Percentiles rank a stretch among this genome's conserved stretches.
phyloP scores from a whole-genome alignment of 2,797 vertebrate genomes.

The Crax fasciolata region DNA sequence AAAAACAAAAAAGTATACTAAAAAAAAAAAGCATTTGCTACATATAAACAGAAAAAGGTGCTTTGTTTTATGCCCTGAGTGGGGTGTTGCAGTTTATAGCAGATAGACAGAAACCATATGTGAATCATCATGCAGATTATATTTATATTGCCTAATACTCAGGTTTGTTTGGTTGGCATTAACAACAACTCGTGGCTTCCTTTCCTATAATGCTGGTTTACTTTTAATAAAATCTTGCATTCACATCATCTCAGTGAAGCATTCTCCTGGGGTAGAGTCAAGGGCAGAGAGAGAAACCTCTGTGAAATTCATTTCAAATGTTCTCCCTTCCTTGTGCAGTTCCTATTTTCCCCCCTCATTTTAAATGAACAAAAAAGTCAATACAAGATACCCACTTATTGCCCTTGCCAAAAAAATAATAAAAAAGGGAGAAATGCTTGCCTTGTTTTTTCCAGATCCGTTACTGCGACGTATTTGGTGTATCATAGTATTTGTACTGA shows the following conservation, averaged over 20 bases:
- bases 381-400: background rate
- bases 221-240: constrained; percentile 59
- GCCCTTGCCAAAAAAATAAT: background rate
- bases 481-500: background rate
- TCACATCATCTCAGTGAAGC: background rate
- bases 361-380: background rate
- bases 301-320: constrained; percentile 46
- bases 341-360: background rate
- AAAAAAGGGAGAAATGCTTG: background rate
- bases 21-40: background rate
- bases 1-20: no score
- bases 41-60: constrained; percentile 16
- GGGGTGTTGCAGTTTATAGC: constrained; percentile 2
- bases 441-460: background rate
- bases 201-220: constrained; percentile 45
- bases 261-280: background rate
- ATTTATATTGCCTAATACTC: constrained; percentile 63
- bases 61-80: constrained; percentile 1
- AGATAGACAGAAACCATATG: constrained; percentile 40
- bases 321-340: background rate
- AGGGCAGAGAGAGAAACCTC: constrained; percentile 3
- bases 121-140: constrained; percentile 56
- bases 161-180: constrained; percentile 66
- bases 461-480: background rate
- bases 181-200: constrained; percentile 39